phyloP scores from a whole-genome alignment of 2,113 vertebrate genomes.

The Porphyrio hochstetteri region DNA sequence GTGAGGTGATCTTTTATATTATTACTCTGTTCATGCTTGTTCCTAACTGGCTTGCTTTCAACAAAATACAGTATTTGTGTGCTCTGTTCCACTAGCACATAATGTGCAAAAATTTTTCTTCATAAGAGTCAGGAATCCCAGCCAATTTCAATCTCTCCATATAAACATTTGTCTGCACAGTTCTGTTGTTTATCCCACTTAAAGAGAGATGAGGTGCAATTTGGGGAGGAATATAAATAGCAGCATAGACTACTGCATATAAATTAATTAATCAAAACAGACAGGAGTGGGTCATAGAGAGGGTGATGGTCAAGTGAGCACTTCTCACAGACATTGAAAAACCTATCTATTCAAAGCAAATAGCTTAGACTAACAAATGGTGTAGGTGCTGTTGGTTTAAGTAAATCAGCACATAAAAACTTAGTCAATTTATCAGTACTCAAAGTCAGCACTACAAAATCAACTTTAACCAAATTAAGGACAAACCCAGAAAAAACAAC shows the following conservation, averaged over 20 bases:
- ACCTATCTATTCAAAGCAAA: background rate
- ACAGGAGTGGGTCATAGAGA: background rate
- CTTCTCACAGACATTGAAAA: background rate
- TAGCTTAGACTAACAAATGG: background rate
- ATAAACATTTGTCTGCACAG: conserved; percentile 18
- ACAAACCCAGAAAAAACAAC: background rate
- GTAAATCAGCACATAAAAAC: background rate
- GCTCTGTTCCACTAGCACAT: background rate
- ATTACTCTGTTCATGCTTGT: conserved; percentile 8
- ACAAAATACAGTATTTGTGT: background rate
- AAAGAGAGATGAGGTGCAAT: conserved; percentile 27
- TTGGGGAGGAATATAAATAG: background rate
- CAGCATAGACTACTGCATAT: background rate
- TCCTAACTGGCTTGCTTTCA: conserved; percentile 48
- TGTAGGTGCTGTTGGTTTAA: background rate
- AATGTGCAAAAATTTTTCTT: conserved; percentile 22
- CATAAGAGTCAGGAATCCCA: background rate
- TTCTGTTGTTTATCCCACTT: conserved; percentile 31
- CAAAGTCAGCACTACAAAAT: background rate
- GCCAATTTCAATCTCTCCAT: background rate
- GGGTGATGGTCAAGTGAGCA: background rate
- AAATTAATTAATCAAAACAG: background rate
- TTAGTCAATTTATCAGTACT: background rate
- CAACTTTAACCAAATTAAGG: background rate
- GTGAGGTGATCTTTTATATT: conserved; percentile 19